Evolutionary conservation across 2,888 invertebrate species (phyloP), one percentile per base, ranked within the genome.

Genomic region (Stenurella melanura): DNA sequence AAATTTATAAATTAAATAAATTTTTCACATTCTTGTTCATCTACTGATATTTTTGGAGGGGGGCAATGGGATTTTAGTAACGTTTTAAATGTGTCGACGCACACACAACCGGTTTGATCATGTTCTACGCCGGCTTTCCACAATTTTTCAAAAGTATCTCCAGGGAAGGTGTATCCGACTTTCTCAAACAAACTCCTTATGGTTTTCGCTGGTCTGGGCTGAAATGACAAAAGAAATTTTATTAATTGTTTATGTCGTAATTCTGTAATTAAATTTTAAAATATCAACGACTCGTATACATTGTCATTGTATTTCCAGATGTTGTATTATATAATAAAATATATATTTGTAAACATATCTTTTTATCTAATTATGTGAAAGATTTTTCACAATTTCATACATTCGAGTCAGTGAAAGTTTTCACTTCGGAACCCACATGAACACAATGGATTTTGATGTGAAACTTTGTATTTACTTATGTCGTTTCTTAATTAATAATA

Each of bases 61-160:
- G 85, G 85, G 38, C 84, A 76, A 10, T 85, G 78, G 30, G 83
- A 78, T 57, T 87, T 82, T 50, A 89, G 34, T 68, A 89, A 70
- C 19, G 85, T 81, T 67, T 87, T 87, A 75, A 92, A 92, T 9
- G 92, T 92, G 85, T 92, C 91, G 58, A 90, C 90, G 81, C 92
- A 92, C 34, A 92, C 92, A 86, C 88, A 88, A 3, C 91, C 92
- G 80, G 90, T 87, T 50, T 90, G 89, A 85, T 92, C 92, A 73
- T 86, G 84, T 79, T 90, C 89, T 79, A 90, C 86, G 1, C 92
- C 92, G 80, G 90, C 88, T 76, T 90, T 86, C 92, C 92, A 92
- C 78, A 92, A 81, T 74, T 86, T 84, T 56, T 90, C 87, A 82
- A 93, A 93, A 26, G 85, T 86, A 76, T 91, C 89, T 34, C 91